Percentiles rank a stretch among this genome's conserved stretches.
phyloP scores from a whole-genome alignment of 2,113 vertebrate genomes.

The Prolemur simus region DNA sequence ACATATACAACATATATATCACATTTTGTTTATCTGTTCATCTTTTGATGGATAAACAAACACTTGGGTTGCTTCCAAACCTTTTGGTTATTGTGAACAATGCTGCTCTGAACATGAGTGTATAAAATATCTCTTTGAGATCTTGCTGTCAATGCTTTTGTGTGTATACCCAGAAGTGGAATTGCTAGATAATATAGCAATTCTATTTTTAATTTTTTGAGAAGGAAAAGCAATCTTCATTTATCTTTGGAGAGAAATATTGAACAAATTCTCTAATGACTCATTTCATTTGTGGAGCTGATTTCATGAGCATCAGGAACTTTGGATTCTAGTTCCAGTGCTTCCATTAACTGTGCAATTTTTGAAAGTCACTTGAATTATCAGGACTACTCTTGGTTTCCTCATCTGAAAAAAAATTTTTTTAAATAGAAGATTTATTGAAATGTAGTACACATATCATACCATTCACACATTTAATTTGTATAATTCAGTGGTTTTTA shows the following conservation, averaged over 20 bases:
- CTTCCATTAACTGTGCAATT: neutral
- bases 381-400: neutral
- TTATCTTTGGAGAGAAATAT: conserved; percentile 33
- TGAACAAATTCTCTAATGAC: neutral
- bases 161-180: neutral
- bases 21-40: neutral
- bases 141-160: neutral
- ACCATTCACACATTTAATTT: no score
- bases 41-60: neutral
- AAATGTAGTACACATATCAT: no score
- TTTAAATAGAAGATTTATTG: no score
- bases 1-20: neutral
- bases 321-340: neutral
- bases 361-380: conserved; percentile 7
- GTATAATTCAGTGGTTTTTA: no score
- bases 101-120: neutral
- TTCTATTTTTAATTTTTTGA: conserved; percentile 7
- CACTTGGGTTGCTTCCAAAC: neutral
- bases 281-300: neutral
- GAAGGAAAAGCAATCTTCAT: neutral
- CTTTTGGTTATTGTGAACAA: neutral
- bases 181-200: neutral
- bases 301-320: neutral
- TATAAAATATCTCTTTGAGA: neutral
- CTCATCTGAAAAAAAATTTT: neutral